Base-by-base conservation (phyloP, 1,140 invertebrate genomes). In the Drosophila willistoni region DNA sequence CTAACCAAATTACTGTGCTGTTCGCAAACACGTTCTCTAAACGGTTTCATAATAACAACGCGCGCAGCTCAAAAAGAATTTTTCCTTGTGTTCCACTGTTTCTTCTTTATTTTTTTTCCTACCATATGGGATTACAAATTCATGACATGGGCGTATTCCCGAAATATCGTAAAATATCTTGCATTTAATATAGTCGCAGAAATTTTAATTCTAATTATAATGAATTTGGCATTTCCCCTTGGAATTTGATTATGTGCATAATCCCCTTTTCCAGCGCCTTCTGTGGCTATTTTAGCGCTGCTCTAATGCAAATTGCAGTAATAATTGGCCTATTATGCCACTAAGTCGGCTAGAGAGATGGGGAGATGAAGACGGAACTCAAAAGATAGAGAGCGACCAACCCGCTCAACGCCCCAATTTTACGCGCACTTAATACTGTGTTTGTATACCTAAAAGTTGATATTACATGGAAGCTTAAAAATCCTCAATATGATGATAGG, bases 21-120 rank as follows among this genome's bases (percentile, higher is more conserved):
- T 90, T 89, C 84, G 89, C 84, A 89, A 89, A 89, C 84, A 89
- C 84, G 84, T 89, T 89, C 85, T 89, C 84, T 89, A 89, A 89
- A 89, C 84, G 85, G 84, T 89, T 89, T 89, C 84, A 90, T 89
- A 89, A 89, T 89, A 89, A 89, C 80, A 85, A 84, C 81, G 79
- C 79, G 79, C 54, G 44, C 74, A 67, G 54, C 70, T 78, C 59
- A 84, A 77, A 51, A 76, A 89, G 83, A 89, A 87, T 89, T 80
- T 80, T 33, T 69, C 68, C 42, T 62, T 56, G 62, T 54, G 63
- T 65, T 65, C 10, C 56, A 62, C 63, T 73, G n/a, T 19, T 10
- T 59, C 29, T n/a, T 61, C 13, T 25, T 64, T 67, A 54, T 54
- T 36, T 54, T 33, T 22, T 62, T 41, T 25, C 19, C 12, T 29